phyloP scores from a whole-genome alignment of 2,888 invertebrate species.

The Sisyra nigra region DNA sequence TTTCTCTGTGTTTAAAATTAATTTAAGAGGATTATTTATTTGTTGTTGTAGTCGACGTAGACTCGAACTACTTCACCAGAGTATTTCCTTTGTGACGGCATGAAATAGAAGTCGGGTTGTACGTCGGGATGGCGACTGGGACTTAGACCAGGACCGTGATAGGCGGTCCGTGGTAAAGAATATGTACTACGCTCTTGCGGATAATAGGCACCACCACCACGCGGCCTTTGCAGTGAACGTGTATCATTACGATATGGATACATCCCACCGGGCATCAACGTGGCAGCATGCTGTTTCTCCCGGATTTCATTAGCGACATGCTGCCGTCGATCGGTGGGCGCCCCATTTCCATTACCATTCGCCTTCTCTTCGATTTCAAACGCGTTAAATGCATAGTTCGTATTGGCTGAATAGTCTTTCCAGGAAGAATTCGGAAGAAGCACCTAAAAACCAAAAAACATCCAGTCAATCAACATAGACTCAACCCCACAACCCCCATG shows the following conservation, averaged over 20 bases:
- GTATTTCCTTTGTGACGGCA: conserved; percentile 87
- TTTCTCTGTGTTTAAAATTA: no score
- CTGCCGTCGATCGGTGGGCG: conserved; percentile 15
- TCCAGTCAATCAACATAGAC: neutral
- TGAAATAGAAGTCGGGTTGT: conserved; percentile 84
- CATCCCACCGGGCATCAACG: conserved; percentile 3
- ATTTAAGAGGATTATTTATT: neutral
- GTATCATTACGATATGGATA: conserved; percentile 36
- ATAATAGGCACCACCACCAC: conserved; percentile 17
- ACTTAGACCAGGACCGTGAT: conserved; percentile 20
- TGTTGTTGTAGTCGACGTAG: conserved; percentile 66
- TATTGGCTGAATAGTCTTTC: conserved; percentile 77
- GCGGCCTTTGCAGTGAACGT: conserved; percentile 42
- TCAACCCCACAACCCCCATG: neutral
- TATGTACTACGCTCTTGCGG: conserved; percentile 46
- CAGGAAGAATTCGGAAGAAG: conserved; percentile 70
- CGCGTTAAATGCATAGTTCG: conserved; percentile 81
- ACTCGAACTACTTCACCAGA: conserved; percentile 80
- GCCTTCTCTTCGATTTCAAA: conserved; percentile 59
- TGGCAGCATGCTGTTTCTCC: conserved; percentile 1
- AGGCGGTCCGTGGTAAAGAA: conserved; percentile 55
- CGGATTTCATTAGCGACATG: conserved; percentile 1
- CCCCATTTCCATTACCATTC: conserved; percentile 17
- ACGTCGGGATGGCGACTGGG: conserved; percentile 24
- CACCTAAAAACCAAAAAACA: neutral